phyloP scores from a whole-genome alignment of 2,797 vertebrate species.

The Anguilla marmorata region DNA sequence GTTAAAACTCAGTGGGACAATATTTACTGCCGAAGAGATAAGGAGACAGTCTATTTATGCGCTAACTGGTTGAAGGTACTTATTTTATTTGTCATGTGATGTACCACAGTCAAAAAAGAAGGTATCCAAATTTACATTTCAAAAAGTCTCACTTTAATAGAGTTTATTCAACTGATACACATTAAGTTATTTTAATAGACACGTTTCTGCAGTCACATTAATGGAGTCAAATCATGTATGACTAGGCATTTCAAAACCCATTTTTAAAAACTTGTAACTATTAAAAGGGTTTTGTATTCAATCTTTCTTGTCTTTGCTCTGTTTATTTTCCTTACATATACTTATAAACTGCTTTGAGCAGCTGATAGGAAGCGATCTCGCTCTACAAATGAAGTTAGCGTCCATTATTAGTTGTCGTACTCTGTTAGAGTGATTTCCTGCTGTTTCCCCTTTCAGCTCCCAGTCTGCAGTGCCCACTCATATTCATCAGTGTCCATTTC shows the following conservation, averaged over 20 bases:
- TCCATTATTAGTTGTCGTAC: background rate
- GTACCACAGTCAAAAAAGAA: background rate
- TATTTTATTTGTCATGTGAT: background rate
- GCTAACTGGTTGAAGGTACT: background rate
- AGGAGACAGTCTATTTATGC: background rate
- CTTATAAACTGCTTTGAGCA: background rate
- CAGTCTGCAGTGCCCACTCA: too few relatives aligned
- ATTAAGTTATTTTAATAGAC: too few relatives aligned
- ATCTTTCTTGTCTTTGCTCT: background rate
- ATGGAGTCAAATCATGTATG: too few relatives aligned
- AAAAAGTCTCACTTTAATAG: too few relatives aligned
- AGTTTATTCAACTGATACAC: too few relatives aligned
- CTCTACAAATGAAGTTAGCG: background rate
- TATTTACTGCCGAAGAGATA: background rate
- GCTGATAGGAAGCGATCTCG: background rate
- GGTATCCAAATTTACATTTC: too few relatives aligned
- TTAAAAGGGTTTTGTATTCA: background rate
- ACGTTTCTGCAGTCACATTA: too few relatives aligned
- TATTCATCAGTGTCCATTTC: too few relatives aligned
- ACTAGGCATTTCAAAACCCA: too few relatives aligned
- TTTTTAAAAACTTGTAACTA: too few relatives aligned
- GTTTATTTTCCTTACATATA: background rate
- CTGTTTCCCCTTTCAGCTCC: too few relatives aligned
- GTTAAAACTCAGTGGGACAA: background rate
- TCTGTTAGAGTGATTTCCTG: too few relatives aligned